Evolutionary conservation across 2,113 vertebrate genomes (phyloP).

Genomic region (Oryctolagus cuniculus): mOryCun1.1 NC_091438.1:81997001-81997500

Average conservation of each 20-base stretch:
- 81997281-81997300: background rate
- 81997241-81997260: background rate
- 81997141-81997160: conserved; percentile 53
- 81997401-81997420: no score
- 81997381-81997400: no score
- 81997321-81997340: no score
- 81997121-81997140: conserved; percentile 53
- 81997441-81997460: no score
- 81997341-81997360: no score
- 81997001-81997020: conserved; percentile 97
- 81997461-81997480: no score
- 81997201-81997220: conserved; percentile 58
- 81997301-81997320: background rate
- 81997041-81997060: conserved; percentile 93
- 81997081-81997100: conserved; percentile 81
- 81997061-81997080: conserved; percentile 89
- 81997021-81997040: conserved; percentile 99
- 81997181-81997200: background rate
- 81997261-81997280: background rate
- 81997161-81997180: background rate
- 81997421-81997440: no score
- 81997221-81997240: conserved; percentile 9
- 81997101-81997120: conserved; percentile 71
- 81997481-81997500: no score
- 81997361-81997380: no score